These are phyloP conservation scores for Pseudoatta argentina DNA, from an alignment of 1,140 invertebrate genomes.

Conservation along the genomic window DNA sequence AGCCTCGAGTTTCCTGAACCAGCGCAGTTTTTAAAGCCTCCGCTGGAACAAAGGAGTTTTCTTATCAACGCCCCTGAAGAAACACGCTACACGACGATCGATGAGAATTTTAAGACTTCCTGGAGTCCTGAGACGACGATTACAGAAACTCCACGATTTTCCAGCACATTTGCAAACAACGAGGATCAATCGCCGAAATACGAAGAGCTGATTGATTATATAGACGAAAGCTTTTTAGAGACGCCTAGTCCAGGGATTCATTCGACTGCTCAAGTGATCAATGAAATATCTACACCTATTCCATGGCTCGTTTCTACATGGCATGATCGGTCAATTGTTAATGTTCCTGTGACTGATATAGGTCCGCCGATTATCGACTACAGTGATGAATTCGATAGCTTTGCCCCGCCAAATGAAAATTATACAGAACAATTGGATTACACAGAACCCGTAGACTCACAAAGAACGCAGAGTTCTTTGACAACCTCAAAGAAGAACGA, in stretches of 20 bases:
- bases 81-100: slow-evolving; percentile 67
- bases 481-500: background rate
- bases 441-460: background rate
- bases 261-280: background rate
- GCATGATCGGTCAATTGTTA: slow-evolving; percentile 62
- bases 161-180: background rate
- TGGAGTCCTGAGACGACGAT: slow-evolving; percentile 39
- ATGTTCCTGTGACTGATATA: slow-evolving; percentile 66
- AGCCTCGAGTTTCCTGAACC: background rate
- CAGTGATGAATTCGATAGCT: slow-evolving; percentile 53
- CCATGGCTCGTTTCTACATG: slow-evolving; percentile 26
- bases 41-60: slow-evolving; percentile 64
- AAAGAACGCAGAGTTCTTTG: background rate
- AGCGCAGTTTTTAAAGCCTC: slow-evolving; percentile 51
- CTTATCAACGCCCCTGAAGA: slow-evolving; percentile 73
- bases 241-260: background rate
- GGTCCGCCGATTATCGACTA: slow-evolving; percentile 67
- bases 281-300: slow-evolving; percentile 8
- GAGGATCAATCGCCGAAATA: background rate
- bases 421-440: background rate
- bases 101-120: slow-evolving; percentile 63
- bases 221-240: background rate
- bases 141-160: slow-evolving; percentile 36
- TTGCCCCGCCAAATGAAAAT: slow-evolving; percentile 14
- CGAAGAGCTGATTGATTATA: slow-evolving; percentile 34